Evolutionary conservation across 2,888 invertebrate species (phyloP).

Genomic region (Lithophane leautieri): DNA sequence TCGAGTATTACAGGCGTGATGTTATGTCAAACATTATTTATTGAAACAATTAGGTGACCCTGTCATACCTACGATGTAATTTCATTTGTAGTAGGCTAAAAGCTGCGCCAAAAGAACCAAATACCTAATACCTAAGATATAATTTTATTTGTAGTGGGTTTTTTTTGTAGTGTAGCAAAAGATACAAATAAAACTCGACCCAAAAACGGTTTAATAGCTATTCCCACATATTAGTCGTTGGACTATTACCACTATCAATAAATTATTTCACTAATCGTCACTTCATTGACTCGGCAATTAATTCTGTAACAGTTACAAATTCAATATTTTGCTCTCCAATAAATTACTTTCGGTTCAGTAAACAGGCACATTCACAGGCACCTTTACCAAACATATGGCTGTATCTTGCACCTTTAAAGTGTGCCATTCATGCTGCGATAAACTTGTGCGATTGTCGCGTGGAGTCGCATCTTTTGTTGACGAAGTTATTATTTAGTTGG

Average conservation of each 20-base stretch:
- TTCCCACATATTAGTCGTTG: not conserved
- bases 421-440: constrained; percentile 57
- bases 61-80: too few species aligned
- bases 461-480: constrained; percentile 51
- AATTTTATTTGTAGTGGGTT: too few species aligned
- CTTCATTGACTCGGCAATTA: constrained; percentile 56
- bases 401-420: constrained; percentile 43
- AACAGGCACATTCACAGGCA: constrained; percentile 52
- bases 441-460: constrained; percentile 48
- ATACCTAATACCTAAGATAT: too few species aligned
- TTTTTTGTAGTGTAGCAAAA: too few species aligned
- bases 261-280: constrained; percentile 55
- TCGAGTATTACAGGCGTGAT: too few species aligned
- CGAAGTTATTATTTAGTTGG: constrained; percentile 47
- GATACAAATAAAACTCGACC: not conserved
- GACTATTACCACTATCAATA: constrained; percentile 35
- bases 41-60: not conserved
- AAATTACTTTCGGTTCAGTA: constrained; percentile 53
- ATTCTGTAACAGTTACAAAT: constrained; percentile 49
- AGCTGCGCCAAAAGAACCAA: too few species aligned
- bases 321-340: constrained; percentile 53
- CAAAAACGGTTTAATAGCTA: not conserved
- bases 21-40: not conserved
- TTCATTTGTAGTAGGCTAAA: too few species aligned
- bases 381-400: constrained; percentile 55